These are phyloP conservation scores for Parascotia fuliginaria DNA, from an alignment of 2,888 invertebrate species.

Conservation along the genomic window DNA sequence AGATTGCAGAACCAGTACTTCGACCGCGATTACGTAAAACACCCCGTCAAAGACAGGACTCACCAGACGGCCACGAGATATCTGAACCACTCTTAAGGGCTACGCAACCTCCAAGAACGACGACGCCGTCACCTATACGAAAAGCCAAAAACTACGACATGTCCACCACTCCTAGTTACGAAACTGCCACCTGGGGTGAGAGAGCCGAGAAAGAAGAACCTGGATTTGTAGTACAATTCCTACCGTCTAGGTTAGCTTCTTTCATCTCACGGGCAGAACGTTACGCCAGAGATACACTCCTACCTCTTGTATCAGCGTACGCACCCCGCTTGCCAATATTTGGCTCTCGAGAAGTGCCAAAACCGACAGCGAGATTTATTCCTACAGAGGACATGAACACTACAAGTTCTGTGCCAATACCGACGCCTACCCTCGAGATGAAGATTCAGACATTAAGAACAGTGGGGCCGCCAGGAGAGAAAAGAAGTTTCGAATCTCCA, in stretches of 20 bases:
- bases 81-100: slow-evolving; percentile 88
- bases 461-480: slow-evolving; percentile 77
- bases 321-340: slow-evolving; percentile 90
- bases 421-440: slow-evolving; percentile 81
- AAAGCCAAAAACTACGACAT: slow-evolving; percentile 79
- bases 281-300: slow-evolving; percentile 91
- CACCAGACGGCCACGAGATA: slow-evolving; percentile 85
- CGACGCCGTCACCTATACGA: slow-evolving; percentile 61
- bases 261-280: slow-evolving; percentile 93
- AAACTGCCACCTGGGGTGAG: slow-evolving; percentile 62
- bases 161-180: slow-evolving; percentile 72
- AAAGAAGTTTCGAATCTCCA: slow-evolving; percentile 70
- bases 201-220: slow-evolving; percentile 68
- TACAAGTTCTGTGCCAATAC: slow-evolving; percentile 69
- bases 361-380: slow-evolving; percentile 87
- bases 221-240: slow-evolving; percentile 90
- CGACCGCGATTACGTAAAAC: slow-evolving; percentile 86
- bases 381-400: slow-evolving; percentile 81
- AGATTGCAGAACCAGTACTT: slow-evolving; percentile 91
- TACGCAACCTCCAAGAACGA: slow-evolving; percentile 67
- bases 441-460: slow-evolving; percentile 76
- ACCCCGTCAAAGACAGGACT: slow-evolving; percentile 80
- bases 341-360: slow-evolving; percentile 75
- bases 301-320: slow-evolving; percentile 92
- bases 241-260: slow-evolving; percentile 91